Base-by-base conservation (phyloP, 2,888 invertebrate species). In the Aphelenchoides bicaudatus region DNA sequence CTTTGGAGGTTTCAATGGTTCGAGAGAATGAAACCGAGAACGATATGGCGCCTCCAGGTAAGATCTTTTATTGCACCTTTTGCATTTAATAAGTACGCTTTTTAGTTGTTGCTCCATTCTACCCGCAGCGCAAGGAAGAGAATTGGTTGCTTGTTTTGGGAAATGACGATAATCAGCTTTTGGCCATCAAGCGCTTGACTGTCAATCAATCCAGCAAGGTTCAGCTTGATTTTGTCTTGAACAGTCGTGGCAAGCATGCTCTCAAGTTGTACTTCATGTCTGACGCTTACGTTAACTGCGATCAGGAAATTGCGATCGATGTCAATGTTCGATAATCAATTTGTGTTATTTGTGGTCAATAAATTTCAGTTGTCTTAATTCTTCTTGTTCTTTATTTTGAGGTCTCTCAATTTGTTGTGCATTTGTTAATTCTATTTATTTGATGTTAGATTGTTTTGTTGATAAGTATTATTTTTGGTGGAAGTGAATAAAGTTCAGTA, bases 111-210 rank as follows among this genome's bases (percentile, higher is more conserved):
- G 96, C 98, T 0, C 98, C 98, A 0, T 90, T 91, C 83, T 98
- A 92, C 85, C 96, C 98, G 10, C 90, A 90, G 56, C 82, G 84
- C 63, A 85, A 85, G 68, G 85, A 85, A 75, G 85, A 85, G 52
- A 86, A 85, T 85, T 99, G 98, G 98, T 90, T 99, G 37, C 94
- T 99, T 8, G 90, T 99, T 68, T 98, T 98, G 48, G 94, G 96
- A 79, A 90, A 92, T 0, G 90, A 90, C 79, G 85, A 86, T 29
- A 98, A 98, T 83, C 90, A 91, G 0, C 83, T 99, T 43, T 85
- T 96, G 5, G 94, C 94, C 8, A 99, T 99, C 80, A 99, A 98
- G 82, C 85, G 73, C 10, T 34, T 98, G 27, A 91, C 93, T 0
- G 84, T 99, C 13, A 90, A 93, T 78, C 80, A 82, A 70, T 90